Percentiles rank a stretch among this genome's conserved stretches.
Conservation (phyloP, 1,140 invertebrate genomes). For the Drosophila punjabiensis region DNA sequence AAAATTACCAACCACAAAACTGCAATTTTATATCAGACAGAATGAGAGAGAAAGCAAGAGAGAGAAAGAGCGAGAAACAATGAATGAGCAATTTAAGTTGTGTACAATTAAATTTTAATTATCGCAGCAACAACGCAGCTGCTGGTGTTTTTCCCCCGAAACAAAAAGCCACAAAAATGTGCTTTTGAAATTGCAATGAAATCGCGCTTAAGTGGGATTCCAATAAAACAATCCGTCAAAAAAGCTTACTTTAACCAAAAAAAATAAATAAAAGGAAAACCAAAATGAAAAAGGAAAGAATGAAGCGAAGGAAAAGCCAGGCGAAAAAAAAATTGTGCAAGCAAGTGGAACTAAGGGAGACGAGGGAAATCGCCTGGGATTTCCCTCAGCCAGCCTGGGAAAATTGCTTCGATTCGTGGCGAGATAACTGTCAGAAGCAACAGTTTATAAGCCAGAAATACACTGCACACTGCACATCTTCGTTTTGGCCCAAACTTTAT, state of each 20-base stretch:
- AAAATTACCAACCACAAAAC: constrained; percentile 52
- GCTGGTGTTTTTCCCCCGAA: constrained; percentile 7
- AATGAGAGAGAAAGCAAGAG: constrained; percentile 14
- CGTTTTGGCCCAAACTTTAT: constrained; percentile 8
- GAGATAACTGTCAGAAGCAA: constrained; percentile 62
- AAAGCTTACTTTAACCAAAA: constrained; percentile 15
- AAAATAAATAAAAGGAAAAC: neutral
- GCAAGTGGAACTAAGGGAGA: constrained; percentile 31
- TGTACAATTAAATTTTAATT: constrained; percentile 78
- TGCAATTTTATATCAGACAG: constrained; percentile 60
- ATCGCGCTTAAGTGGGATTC: constrained; percentile 11
- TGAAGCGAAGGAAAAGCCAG: neutral
- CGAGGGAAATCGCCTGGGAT: constrained; percentile 43
- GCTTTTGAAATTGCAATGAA: constrained; percentile 24
- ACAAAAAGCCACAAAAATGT: constrained; percentile 31
- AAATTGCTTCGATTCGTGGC: constrained; percentile 50
- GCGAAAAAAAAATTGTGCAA: constrained; percentile 31
- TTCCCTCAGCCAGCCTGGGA: constrained; percentile 42
- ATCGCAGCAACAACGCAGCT: constrained; percentile 33
- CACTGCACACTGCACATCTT: constrained; percentile 21
- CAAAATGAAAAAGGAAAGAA: neutral
- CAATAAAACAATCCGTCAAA: constrained; percentile 46
- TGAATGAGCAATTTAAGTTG: constrained; percentile 73
- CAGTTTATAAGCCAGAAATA: constrained; percentile 65
- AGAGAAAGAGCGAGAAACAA: constrained; percentile 56